A percentile compares a stretch with the other conserved stretches of the same genome.
phyloP scores from a whole-genome alignment of 2,113 vertebrate genomes.

The Nematolebias whitei region DNA sequence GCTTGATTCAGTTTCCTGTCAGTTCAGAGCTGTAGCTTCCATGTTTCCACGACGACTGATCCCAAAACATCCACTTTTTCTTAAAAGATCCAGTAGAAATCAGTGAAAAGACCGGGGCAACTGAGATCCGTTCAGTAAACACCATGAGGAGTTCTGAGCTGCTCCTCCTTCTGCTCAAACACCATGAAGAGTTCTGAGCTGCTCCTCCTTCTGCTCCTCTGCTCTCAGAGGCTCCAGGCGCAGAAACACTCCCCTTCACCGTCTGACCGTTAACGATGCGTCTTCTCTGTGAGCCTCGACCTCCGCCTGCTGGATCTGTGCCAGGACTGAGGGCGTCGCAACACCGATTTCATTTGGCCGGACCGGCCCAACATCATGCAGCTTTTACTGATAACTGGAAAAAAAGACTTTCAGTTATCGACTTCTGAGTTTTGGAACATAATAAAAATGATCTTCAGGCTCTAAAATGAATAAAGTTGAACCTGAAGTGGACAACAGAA shows the following conservation, averaged over 20 bases:
- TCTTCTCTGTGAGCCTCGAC: conserved; percentile 35
- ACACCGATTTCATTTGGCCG: background rate
- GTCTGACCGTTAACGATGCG: conserved; percentile 12
- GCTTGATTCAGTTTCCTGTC: background rate
- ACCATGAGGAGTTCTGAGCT: conserved; percentile 7
- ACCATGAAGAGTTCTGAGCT: conserved; percentile 34
- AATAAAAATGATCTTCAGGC: too few relatives aligned
- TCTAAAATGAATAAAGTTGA: too few relatives aligned
- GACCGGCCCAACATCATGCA: too few relatives aligned
- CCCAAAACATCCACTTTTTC: background rate
- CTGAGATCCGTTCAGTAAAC: conserved; percentile 6
- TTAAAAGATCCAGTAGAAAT: conserved; percentile 3
- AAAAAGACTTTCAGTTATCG: background rate
- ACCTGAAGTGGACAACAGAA: too few relatives aligned
- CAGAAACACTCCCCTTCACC: conserved; percentile 20
- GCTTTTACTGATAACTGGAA: too few relatives aligned
- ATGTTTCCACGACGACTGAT: background rate
- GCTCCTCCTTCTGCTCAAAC: too few relatives aligned
- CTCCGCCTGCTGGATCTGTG: conserved; percentile 8
- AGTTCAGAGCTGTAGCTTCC: background rate
- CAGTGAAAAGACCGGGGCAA: background rate
- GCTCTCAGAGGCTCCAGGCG: conserved; percentile 9
- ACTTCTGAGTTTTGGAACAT: too few relatives aligned
- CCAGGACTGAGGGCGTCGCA: background rate
- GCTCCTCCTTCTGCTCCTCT: conserved; percentile 28